A percentile compares a stretch with the other conserved stretches of the same genome.
phyloP scores from a whole-genome alignment of 2,113 vertebrate species.

The Vidua macroura region DNA sequence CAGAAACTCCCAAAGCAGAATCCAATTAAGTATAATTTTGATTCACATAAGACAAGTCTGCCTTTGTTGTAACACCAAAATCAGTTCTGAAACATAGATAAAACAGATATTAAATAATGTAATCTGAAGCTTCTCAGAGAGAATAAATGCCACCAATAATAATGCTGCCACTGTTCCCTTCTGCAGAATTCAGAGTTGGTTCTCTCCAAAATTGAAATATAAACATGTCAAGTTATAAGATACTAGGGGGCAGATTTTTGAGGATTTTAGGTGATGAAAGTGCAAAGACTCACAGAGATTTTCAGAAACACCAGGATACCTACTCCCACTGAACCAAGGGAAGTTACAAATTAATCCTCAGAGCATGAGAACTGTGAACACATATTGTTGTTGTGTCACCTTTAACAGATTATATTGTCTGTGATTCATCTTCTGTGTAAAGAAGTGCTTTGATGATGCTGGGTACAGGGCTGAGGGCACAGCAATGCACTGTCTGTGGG shows the following conservation, averaged over 20 bases:
- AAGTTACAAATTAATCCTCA: background rate
- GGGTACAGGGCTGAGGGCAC: background rate
- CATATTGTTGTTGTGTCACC: background rate
- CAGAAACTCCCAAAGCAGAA: constrained; percentile 58
- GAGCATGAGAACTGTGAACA: background rate
- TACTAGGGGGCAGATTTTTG: background rate
- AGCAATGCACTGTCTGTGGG: background rate
- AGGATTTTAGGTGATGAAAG: background rate
- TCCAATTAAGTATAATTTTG: constrained; percentile 64
- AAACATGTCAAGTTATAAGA: background rate
- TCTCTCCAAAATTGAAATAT: background rate
- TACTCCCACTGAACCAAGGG: background rate
- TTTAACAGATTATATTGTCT: background rate
- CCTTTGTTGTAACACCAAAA: constrained; percentile 52
- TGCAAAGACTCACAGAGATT: background rate
- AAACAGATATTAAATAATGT: constrained; percentile 65
- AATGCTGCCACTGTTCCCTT: background rate
- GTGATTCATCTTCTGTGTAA: background rate
- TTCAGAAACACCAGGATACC: background rate
- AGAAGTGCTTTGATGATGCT: background rate
- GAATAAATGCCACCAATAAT: constrained; percentile 29
- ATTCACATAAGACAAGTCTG: constrained; percentile 55
- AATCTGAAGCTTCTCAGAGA: constrained; percentile 20
- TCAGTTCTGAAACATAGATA: constrained; percentile 55
- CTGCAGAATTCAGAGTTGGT: background rate